A percentile compares a stretch with the other conserved stretches of the same genome.
These are phyloP conservation scores for Daptonema setosum DNA, from an alignment of 2,888 invertebrate species.

Conservation along the genomic window DNA sequence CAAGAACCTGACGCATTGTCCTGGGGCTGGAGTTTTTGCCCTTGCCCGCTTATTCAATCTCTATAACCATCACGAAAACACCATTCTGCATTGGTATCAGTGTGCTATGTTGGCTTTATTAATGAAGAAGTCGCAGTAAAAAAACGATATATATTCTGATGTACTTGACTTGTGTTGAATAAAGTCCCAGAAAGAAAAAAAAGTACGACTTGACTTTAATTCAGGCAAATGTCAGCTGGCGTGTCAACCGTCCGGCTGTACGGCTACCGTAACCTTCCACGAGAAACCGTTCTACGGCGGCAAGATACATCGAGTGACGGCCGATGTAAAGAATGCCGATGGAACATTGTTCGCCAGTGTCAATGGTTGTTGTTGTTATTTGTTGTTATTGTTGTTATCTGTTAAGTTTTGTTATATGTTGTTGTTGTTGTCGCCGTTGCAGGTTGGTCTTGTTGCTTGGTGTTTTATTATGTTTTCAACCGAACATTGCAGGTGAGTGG, in stretches of 20 bases:
- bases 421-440: neutral
- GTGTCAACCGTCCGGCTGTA: constrained; percentile 17
- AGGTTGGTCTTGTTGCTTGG: neutral
- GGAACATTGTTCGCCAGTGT: constrained; percentile 40
- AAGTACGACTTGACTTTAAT: too few relatives aligned
- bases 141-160: too few relatives aligned
- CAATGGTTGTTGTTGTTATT: constrained; percentile 38
- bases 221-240: neutral
- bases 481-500: too few relatives aligned
- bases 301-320: constrained; percentile 33
- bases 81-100: too few relatives aligned
- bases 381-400: neutral
- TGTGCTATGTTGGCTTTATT: too few relatives aligned
- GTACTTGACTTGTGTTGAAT: too few relatives aligned
- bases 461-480: neutral
- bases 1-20: too few relatives aligned
- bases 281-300: constrained; percentile 38
- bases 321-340: constrained; percentile 30
- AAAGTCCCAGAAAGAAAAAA: too few relatives aligned
- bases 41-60: too few relatives aligned
- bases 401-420: neutral
- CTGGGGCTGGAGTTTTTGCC: too few relatives aligned
- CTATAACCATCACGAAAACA: too few relatives aligned
- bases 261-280: constrained; percentile 32
- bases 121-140: too few relatives aligned